phyloP scores from a whole-genome alignment of 92 coral and sea anemone genomes.

The Chrysogorgia sp. region DNA sequence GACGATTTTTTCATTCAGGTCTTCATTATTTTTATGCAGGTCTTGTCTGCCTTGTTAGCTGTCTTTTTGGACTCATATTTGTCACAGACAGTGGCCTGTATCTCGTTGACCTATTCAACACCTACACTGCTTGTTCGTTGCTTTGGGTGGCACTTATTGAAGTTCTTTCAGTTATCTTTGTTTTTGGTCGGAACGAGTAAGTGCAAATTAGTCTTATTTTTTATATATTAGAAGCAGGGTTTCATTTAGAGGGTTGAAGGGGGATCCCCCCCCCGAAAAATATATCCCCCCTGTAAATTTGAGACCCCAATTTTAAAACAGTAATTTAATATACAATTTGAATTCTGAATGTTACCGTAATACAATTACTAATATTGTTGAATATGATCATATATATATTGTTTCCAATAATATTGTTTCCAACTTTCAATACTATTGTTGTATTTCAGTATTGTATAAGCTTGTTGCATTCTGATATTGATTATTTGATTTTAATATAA shows the following conservation, averaged over 20 bases:
- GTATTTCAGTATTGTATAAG: no score
- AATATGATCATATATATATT: no score
- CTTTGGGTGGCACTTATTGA: conserved; percentile 26
- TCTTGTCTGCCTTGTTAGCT: conserved; percentile 21
- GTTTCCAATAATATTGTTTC: no score
- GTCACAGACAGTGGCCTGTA: conserved; percentile 36
- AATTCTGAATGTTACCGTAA: no score
- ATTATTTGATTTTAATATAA: no score
- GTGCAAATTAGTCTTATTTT: not conserved
- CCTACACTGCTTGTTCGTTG: conserved; percentile 12
- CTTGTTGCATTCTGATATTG: no score
- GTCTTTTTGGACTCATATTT: conserved; percentile 11
- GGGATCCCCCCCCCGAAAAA: no score
- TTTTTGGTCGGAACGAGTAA: conserved; percentile 29
- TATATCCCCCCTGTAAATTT: not conserved
- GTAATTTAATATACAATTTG: no score
- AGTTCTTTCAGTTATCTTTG: conserved; percentile 15
- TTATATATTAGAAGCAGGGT: not conserved
- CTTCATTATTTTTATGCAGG: not conserved
- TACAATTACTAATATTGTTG: no score
- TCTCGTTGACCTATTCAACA: conserved; percentile 21
- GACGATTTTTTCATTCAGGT: no score
- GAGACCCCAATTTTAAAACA: no score
- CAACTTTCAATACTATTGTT: no score
- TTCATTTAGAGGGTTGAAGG: not conserved